Percentiles rank a stretch among this genome's conserved stretches.
phyloP scores from a whole-genome alignment of 2,797 vertebrate species.

The Tolypeutes matacus region DNA sequence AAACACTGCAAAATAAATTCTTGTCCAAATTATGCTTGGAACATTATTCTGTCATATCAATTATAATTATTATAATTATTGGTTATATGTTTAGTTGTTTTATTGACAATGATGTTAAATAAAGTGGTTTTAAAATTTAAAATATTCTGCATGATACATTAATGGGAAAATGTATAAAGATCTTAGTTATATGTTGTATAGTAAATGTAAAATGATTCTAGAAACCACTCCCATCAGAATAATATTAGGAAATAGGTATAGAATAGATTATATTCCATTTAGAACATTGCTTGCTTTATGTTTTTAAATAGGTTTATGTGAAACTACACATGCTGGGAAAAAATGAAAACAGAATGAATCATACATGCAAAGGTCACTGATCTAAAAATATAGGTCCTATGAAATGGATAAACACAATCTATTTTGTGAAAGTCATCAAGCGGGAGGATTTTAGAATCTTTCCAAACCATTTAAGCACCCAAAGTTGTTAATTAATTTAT shows the following conservation, averaged over 20 bases:
- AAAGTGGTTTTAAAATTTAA: slow-evolving; percentile 37
- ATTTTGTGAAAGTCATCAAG: slow-evolving; percentile 78
- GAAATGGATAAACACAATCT: slow-evolving; percentile 80
- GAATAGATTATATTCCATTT: slow-evolving; percentile 80
- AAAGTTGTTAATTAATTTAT: slow-evolving; percentile 85
- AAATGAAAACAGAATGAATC: slow-evolving; percentile 87
- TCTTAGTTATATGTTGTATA: slow-evolving; percentile 39
- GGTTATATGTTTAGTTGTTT: background rate
- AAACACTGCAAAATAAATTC: slow-evolving; percentile 58
- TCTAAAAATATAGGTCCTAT: slow-evolving; percentile 86
- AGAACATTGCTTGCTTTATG: slow-evolving; percentile 77
- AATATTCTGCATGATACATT: background rate
- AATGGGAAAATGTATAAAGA: slow-evolving; percentile 36
- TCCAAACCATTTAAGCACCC: slow-evolving; percentile 78
- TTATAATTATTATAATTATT: slow-evolving; percentile 43
- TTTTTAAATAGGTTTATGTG: slow-evolving; percentile 82
- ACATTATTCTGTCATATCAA: slow-evolving; percentile 56
- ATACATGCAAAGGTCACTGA: slow-evolving; percentile 84
- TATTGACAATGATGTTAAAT: slow-evolving; percentile 6
- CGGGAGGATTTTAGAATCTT: slow-evolving; percentile 76
- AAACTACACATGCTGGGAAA: slow-evolving; percentile 85
- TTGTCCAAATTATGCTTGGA: slow-evolving; percentile 38
- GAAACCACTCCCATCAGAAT: slow-evolving; percentile 67
- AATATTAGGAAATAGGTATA: slow-evolving; percentile 79
- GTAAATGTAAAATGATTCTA: slow-evolving; percentile 55